These are phyloP conservation scores for Sphinx pinastri DNA, from an alignment of 2,888 invertebrate genomes.

Conservation along the genomic window DNA sequence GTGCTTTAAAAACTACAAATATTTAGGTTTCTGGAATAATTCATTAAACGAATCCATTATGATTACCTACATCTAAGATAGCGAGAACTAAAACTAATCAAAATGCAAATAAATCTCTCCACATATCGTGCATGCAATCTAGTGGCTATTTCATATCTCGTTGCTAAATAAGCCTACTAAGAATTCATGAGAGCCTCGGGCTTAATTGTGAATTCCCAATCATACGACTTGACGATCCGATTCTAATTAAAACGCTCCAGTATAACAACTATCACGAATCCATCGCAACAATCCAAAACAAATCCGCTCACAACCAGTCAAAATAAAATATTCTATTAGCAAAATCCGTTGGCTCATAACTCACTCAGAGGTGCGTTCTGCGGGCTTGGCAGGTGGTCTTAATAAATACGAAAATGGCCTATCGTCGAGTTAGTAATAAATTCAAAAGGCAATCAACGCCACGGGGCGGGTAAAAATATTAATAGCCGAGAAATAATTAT, in stretches of 20 bases:
- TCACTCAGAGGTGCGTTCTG: constrained; percentile 70
- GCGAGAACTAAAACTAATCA: background rate
- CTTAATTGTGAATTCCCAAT: constrained; percentile 29
- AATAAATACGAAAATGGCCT: constrained; percentile 82
- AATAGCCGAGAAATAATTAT: constrained; percentile 82
- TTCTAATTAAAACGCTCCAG: constrained; percentile 7
- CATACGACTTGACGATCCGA: constrained; percentile 20
- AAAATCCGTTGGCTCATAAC: constrained; percentile 76
- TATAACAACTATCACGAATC: too few relatives aligned
- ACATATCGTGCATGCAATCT: constrained; percentile 26
- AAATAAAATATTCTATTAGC: constrained; percentile 83
- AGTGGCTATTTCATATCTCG: constrained; percentile 26
- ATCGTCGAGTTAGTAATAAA: constrained; percentile 81
- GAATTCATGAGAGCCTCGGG: constrained; percentile 29
- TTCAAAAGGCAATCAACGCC: constrained; percentile 84
- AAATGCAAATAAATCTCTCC: constrained; percentile 25
- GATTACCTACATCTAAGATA: background rate
- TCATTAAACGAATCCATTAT: background rate
- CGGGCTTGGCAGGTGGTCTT: constrained; percentile 80
- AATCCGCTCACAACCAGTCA: constrained; percentile 29
- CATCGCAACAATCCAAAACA: constrained; percentile 5
- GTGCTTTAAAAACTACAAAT: too few relatives aligned
- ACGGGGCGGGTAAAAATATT: constrained; percentile 81
- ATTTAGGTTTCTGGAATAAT: background rate
- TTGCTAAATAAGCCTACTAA: constrained; percentile 27